Evolutionary conservation across 2,888 invertebrate species (phyloP).

Genomic region (Dryobotodes eremita): DNA sequence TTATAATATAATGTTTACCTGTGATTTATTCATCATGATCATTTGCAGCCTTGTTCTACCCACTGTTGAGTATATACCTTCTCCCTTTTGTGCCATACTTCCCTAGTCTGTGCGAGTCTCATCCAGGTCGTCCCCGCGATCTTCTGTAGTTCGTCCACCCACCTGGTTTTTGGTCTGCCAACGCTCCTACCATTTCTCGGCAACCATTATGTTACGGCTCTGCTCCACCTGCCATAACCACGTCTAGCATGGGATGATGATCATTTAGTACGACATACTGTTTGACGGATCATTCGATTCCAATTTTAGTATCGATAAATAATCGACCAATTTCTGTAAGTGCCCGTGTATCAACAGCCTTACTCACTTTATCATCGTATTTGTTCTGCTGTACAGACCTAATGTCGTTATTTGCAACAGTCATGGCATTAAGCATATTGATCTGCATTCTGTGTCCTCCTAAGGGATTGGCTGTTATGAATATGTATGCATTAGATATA

Average conservation of each 20-base stretch:
- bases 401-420: constrained; percentile 29
- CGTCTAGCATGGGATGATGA: not conserved
- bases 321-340: constrained; percentile 27
- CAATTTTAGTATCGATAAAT: constrained; percentile 35
- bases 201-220: not conserved
- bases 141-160: not conserved
- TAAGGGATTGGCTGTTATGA: constrained; percentile 37
- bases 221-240: no score
- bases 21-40: not conserved
- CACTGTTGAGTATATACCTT: not conserved
- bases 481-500: constrained; percentile 40
- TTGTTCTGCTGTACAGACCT: constrained; percentile 37
- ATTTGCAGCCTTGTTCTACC: not conserved
- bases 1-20: not conserved
- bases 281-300: not conserved
- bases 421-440: constrained; percentile 26
- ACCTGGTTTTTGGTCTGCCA: not conserved
- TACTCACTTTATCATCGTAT: constrained; percentile 24
- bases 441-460: constrained; percentile 42
- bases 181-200: not conserved
- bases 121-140: not conserved
- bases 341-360: constrained; percentile 7
- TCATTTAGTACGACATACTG: not conserved
- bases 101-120: not conserved
- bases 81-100: not conserved